A percentile compares a stretch with the other conserved stretches of the same genome.
These are phyloP conservation scores for Vannuccia rotundouncinata DNA, from an alignment of 2,888 invertebrate species.

Conservation along the genomic window DNA sequence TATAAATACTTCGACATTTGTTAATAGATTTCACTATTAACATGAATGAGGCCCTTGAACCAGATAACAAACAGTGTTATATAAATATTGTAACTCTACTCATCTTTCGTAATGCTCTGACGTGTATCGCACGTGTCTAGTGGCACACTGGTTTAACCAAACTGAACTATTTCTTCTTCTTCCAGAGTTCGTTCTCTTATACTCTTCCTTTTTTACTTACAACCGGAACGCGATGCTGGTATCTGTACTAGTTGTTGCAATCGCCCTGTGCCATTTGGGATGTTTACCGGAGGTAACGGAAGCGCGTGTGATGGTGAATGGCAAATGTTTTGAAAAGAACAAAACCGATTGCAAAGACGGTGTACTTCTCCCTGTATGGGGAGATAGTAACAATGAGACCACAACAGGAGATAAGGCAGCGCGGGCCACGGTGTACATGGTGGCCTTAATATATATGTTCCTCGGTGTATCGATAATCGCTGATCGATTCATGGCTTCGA, in stretches of 20 bases:
- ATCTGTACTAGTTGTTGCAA: neutral
- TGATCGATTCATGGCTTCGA: slow-evolving; percentile 93
- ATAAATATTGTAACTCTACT: neutral
- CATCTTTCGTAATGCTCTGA: neutral
- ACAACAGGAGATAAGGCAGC: slow-evolving; percentile 65
- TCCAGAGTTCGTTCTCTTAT: neutral
- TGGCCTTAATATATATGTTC: slow-evolving; percentile 78
- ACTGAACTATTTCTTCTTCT: neutral
- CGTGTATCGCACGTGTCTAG: neutral
- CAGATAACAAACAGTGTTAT: neutral
- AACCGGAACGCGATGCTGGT: neutral
- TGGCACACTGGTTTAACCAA: neutral
- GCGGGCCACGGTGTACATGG: slow-evolving; percentile 78
- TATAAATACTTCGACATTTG: neutral
- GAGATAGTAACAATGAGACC: slow-evolving; percentile 18
- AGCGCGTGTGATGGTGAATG: neutral
- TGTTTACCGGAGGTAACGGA: neutral
- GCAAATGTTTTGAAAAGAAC: neutral
- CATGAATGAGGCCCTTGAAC: neutral
- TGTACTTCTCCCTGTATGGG: slow-evolving; percentile 75
- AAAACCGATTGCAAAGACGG: slow-evolving; percentile 66
- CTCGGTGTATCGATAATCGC: slow-evolving; percentile 93
- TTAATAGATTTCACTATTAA: neutral
- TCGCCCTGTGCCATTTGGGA: neutral
- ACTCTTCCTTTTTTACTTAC: neutral